Base-by-base conservation (phyloP, 2,797 vertebrate species). In the Squalus acanthias region DNA sequence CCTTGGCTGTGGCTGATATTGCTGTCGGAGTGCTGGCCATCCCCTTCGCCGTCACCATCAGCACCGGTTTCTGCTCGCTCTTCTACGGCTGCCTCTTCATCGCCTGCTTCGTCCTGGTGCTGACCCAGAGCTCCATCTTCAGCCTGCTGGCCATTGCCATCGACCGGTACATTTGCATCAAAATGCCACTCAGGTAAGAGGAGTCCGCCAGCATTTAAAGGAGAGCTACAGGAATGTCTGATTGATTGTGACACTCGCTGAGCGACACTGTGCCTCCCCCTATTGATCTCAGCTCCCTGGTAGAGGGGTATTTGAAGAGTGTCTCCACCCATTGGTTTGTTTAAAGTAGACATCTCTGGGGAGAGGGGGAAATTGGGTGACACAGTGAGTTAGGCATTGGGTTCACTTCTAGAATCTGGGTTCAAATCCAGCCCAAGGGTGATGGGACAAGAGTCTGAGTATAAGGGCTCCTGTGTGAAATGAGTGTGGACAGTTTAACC, bases 51-150 rank as follows among this genome's bases (percentile, higher is more conserved):
- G 98, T 99, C 95, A 97, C 98, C 97, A 99, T 99, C 98, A 99
- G 99, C 98, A 99, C 97, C 0, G 99, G 99, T 57, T 99, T 99
- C 98, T 99, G 99, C 96, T 98, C 99, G 72, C 98, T 98, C 97
- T 99, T 99, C 98, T 98, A 99, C 0, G 99, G 98, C 97, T 99
- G 99, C 97, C 98, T 99, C 89, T 99, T 99, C 98, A 98, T 99
- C 0, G 99, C 99, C 97, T 99, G 99, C 97, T 99, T 99, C 0
- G 98, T 99, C 57, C 98, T 99, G 97, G 98, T 99, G 91, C 98
- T 99, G 97, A 99, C 99, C 0, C 99, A 99, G 98, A 99, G 98
- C 97, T 99, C 99, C 65, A 99, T 99, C 98, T 99, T 99, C 98
- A 99, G 99, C 97, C 98, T 99, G 96, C 98, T 99, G 20, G 99